Evolutionary conservation across 2,113 vertebrate genomes (phyloP).

Genomic region (Pangasianodon gigas): DNA sequence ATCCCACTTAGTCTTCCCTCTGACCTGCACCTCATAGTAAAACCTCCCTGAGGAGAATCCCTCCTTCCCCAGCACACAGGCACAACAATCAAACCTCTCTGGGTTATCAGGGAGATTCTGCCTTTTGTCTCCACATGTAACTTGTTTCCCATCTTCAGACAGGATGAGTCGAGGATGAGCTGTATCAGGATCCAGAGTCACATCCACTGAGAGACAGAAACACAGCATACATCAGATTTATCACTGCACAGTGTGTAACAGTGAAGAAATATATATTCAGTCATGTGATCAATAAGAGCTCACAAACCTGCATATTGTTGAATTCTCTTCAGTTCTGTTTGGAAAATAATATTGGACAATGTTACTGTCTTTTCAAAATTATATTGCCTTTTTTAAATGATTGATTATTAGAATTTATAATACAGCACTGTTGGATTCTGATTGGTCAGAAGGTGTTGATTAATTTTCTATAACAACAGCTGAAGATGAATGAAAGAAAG

Average conservation of each 20-base stretch:
- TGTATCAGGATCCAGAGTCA: conserved; percentile 19
- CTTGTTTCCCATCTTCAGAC: conserved; percentile 14
- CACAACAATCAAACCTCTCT: conserved; percentile 18
- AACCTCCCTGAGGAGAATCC: conserved; percentile 24
- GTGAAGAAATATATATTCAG: background rate
- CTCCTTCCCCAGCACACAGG: conserved; percentile 18
- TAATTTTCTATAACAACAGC: too few relatives aligned
- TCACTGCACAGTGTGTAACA: background rate
- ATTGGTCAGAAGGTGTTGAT: too few relatives aligned
- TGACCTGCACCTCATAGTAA: conserved; percentile 36
- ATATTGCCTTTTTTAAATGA: too few relatives aligned
- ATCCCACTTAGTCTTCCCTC: conserved; percentile 8
- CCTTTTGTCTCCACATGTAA: background rate
- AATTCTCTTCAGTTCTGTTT: conserved; percentile 19
- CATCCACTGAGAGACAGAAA: conserved; percentile 1
- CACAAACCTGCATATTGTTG: background rate
- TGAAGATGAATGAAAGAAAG: too few relatives aligned
- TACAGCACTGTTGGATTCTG: too few relatives aligned
- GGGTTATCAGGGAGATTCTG: conserved; percentile 19
- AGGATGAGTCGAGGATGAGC: conserved; percentile 1
- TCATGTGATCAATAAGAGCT: background rate
- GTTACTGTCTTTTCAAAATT: too few relatives aligned
- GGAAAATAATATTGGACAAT: background rate
- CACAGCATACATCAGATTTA: background rate
- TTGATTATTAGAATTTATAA: too few relatives aligned